Evolutionary conservation across 2,888 invertebrate genomes (phyloP).

Genomic region (Eumacrocentrus americanus): DNA sequence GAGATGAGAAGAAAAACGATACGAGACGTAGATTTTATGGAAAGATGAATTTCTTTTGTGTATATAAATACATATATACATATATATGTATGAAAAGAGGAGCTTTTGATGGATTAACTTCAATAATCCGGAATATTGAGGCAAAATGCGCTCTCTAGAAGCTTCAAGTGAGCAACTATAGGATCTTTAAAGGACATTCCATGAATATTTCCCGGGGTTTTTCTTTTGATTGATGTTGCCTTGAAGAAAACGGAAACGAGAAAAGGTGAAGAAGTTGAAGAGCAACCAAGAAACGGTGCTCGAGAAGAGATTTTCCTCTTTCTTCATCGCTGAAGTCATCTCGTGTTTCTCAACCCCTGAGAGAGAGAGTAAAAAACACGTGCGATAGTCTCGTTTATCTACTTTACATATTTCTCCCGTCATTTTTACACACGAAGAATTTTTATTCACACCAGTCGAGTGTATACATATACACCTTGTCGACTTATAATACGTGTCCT

Average conservation of each 20-base stretch:
- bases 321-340: background rate
- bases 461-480: background rate
- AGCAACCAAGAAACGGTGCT: no score
- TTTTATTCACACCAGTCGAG: slow-evolving; percentile 6
- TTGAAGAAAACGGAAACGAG: background rate
- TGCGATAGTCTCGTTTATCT: background rate
- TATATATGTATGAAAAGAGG: slow-evolving; percentile 4
- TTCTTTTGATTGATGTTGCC: background rate
- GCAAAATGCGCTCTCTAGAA: background rate
- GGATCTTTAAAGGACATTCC: background rate
- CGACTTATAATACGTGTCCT: background rate
- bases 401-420: slow-evolving; percentile 12
- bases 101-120: background rate
- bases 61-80: background rate
- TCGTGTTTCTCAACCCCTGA: background rate
- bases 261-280: background rate
- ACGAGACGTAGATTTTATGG: slow-evolving; percentile 48
- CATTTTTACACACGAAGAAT: slow-evolving; percentile 14
- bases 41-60: slow-evolving; percentile 25
- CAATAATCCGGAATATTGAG: slow-evolving; percentile 15
- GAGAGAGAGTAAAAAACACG: background rate
- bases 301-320: background rate
- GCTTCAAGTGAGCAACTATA: background rate
- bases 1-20: slow-evolving; percentile 25
- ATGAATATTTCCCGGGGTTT: slow-evolving; percentile 6